Conservation (phyloP, 2,113 vertebrate species). For the Psilopsiagon aurifrons region DNA sequence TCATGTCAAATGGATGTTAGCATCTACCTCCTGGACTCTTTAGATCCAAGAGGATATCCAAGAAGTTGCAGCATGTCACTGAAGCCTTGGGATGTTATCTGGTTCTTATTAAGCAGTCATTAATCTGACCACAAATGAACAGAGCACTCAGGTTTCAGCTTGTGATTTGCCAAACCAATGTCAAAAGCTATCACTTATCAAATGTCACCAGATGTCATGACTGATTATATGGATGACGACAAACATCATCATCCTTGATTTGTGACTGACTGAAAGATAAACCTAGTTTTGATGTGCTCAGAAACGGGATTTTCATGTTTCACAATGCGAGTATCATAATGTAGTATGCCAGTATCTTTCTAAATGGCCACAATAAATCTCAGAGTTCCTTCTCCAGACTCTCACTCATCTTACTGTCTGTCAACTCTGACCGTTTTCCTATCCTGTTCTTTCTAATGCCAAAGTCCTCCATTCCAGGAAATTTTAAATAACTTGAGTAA, state of each 20-base stretch:
- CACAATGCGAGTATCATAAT: background rate
- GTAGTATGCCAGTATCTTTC: background rate
- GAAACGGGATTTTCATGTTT: background rate
- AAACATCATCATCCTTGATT: background rate
- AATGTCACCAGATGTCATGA: background rate
- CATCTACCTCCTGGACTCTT: background rate
- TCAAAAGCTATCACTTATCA: background rate
- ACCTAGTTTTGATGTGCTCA: background rate
- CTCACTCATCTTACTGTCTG: background rate
- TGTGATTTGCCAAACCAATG: background rate
- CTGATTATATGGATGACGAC: background rate
- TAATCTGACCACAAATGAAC: background rate
- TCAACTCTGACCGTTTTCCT: background rate
- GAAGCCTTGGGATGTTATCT: background rate
- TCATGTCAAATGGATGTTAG: background rate
- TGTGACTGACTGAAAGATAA: slow-evolving; percentile 5
- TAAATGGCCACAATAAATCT: background rate
- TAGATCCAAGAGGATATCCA: background rate
- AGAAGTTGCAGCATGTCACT: background rate
- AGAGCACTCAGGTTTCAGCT: background rate
- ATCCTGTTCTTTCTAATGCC: background rate
- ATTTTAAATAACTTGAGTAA: background rate
- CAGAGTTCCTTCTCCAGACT: background rate
- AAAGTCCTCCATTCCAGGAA: background rate
- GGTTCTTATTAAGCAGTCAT: background rate